phyloP scores from a whole-genome alignment of 2,113 vertebrate species.

The Aspidoscelis tigris region DNA sequence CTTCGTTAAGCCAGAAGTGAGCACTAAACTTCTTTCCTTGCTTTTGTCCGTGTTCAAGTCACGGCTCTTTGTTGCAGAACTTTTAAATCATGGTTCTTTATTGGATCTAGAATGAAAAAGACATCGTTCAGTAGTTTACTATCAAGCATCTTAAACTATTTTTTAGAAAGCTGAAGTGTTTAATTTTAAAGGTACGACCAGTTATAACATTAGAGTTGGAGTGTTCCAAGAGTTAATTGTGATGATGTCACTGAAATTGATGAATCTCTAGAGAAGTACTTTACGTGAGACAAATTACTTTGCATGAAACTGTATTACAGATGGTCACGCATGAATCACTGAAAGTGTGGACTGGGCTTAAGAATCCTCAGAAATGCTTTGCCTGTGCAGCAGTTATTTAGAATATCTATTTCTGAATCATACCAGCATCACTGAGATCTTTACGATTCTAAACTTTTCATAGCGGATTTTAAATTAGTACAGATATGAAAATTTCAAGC shows the following conservation, averaged over 20 bases:
- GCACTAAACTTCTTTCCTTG: too few relatives aligned
- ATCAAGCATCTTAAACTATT: too few relatives aligned
- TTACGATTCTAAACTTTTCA: conserved; percentile 7
- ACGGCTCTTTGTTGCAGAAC: background rate
- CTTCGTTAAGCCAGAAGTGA: background rate
- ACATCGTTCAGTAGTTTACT: too few relatives aligned
- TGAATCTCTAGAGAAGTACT: background rate
- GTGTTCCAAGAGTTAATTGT: background rate
- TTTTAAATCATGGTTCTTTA: background rate
- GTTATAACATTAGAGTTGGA: background rate
- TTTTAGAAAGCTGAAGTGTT: background rate
- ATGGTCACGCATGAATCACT: background rate
- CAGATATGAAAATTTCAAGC: background rate
- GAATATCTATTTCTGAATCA: background rate
- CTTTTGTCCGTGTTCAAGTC: background rate
- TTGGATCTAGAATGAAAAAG: too few relatives aligned
- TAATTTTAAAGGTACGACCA: background rate
- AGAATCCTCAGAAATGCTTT: background rate
- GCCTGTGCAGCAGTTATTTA: background rate
- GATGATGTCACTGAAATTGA: background rate
- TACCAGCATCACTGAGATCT: background rate
- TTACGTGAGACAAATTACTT: background rate
- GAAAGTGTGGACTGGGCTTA: background rate
- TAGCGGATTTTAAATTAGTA: background rate
- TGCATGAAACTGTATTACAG: background rate